These are phyloP conservation scores for Marmota flaviventris DNA, from an alignment of 2,113 vertebrate genomes.

Conservation along the genomic window DNA sequence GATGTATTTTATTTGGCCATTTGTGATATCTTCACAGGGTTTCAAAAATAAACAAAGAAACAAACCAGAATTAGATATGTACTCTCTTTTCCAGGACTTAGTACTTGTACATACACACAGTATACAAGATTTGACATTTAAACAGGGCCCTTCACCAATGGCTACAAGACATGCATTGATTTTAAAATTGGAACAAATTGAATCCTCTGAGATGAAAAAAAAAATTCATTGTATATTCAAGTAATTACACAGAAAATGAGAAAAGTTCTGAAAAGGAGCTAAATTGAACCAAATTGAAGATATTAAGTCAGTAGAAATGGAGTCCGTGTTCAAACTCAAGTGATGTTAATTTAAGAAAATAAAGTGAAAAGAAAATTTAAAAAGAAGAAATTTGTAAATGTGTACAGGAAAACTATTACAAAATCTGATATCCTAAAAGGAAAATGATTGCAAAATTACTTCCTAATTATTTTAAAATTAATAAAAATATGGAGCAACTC, in stretches of 20 bases:
- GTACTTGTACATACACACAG: neutral
- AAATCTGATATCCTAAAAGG: conserved; percentile 70
- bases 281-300: neutral
- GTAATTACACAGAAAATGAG: neutral
- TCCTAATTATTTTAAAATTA: conserved; percentile 81
- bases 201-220: neutral
- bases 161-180: neutral
- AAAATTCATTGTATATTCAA: neutral
- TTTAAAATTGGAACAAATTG: conserved; percentile 7
- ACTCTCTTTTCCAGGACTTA: neutral
- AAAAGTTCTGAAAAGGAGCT: neutral
- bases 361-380: conserved; percentile 45
- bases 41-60: neutral
- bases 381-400: conserved; percentile 49
- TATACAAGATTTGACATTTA: neutral
- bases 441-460: conserved; percentile 75
- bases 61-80: neutral
- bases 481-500: conserved; percentile 66
- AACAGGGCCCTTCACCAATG: neutral
- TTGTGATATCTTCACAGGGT: neutral
- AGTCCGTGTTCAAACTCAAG: conserved; percentile 43
- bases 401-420: conserved; percentile 71
- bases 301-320: conserved; percentile 9
- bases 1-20: neutral
- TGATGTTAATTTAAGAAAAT: conserved; percentile 70